phyloP scores from a whole-genome alignment of 2,888 invertebrate species.

The Plagodis pulveraria region DNA sequence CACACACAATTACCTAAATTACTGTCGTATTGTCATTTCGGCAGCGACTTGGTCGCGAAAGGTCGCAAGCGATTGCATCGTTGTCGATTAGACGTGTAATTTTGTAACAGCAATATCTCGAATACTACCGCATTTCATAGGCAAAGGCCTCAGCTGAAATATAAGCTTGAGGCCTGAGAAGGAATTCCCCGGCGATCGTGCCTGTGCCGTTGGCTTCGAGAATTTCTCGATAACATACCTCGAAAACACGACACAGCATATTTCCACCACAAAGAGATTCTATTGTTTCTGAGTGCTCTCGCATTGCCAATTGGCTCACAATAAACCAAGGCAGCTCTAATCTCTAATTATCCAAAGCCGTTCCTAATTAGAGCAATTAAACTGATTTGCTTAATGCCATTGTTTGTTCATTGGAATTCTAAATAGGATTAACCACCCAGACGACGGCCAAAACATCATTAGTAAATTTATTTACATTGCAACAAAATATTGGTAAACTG shows the following conservation, averaged over 20 bases:
- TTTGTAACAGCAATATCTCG: conserved; percentile 5
- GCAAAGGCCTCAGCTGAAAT: too few species aligned
- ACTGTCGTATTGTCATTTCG: conserved; percentile 18
- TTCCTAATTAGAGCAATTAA: conserved; percentile 3
- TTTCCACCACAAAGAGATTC: conserved; percentile 17
- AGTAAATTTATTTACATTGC: too few species aligned
- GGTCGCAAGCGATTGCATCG: conserved; percentile 11
- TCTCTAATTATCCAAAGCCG: neutral
- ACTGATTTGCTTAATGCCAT: neutral
- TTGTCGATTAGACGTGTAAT: conserved; percentile 5
- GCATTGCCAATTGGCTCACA: neutral
- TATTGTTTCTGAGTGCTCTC: neutral
- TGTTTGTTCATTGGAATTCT: too few species aligned
- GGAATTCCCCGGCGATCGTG: too few species aligned
- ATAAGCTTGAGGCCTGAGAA: too few species aligned
- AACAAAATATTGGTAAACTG: too few species aligned
- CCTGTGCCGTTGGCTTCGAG: neutral
- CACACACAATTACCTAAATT: conserved; percentile 15
- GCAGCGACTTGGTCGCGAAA: conserved; percentile 11
- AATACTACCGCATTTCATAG: too few species aligned
- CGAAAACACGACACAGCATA: conserved; percentile 11
- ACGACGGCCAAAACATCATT: too few species aligned
- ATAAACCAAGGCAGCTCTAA: neutral
- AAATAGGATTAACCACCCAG: too few species aligned
- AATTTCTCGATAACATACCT: conserved; percentile 9